Evolutionary conservation across 2,113 vertebrate species (phyloP).

Genomic region (Aleadryas rufinucha): DNA sequence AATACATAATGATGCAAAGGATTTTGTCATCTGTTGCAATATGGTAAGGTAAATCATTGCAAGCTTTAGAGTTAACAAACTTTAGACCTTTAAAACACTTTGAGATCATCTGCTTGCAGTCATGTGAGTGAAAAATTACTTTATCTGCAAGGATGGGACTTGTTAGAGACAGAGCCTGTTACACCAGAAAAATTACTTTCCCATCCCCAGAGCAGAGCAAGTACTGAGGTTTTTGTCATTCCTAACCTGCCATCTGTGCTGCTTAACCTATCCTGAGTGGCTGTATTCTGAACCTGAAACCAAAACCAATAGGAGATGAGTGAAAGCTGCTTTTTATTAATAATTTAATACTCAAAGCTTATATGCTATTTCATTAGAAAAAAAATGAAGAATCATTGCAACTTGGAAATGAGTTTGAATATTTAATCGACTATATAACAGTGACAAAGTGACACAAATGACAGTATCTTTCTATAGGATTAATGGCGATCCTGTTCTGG

Average conservation of each 20-base stretch:
- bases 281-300: background rate
- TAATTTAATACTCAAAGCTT: background rate
- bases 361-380: background rate
- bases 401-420: background rate
- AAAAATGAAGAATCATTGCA: background rate
- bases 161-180: background rate
- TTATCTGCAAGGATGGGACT: background rate
- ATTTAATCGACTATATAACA: background rate
- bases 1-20: background rate
- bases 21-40: background rate
- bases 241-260: rapidly evolving
- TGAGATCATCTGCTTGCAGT: background rate
- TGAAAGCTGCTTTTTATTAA: background rate
- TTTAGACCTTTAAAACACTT: background rate
- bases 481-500: background rate
- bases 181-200: background rate
- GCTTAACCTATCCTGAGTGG: background rate
- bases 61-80: background rate
- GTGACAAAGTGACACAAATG: background rate
- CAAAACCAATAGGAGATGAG: background rate
- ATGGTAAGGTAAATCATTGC: background rate
- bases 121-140: background rate
- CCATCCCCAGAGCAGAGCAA: background rate
- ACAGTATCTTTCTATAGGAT: background rate
- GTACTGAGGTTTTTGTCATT: background rate